Percentiles rank a stretch among this genome's conserved stretches.
phyloP scores from a whole-genome alignment of 1,140 invertebrate species.

The Drosophila cardini region DNA sequence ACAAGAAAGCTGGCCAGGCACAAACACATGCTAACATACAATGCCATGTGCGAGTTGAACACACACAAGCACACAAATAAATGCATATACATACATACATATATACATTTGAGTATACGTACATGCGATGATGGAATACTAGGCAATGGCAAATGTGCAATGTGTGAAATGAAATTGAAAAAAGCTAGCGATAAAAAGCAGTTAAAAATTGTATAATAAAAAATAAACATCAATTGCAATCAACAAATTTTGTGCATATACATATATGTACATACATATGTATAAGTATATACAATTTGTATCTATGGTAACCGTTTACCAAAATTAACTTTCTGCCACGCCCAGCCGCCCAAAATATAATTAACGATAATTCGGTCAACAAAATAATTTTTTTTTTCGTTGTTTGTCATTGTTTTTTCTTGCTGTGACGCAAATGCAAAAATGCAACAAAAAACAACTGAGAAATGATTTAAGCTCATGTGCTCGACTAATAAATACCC shows the following conservation, averaged over 20 bases:
- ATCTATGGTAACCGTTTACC: neutral
- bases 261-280: neutral
- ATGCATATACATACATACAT: neutral
- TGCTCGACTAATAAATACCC: slow-evolving; percentile 8
- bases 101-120: slow-evolving; percentile 14
- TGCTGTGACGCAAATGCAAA: slow-evolving; percentile 42
- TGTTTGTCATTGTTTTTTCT: neutral
- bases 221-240: slow-evolving; percentile 9
- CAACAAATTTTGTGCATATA: slow-evolving; percentile 11
- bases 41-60: slow-evolving; percentile 21
- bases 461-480: neutral
- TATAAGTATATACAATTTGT: neutral
- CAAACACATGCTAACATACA: slow-evolving; percentile 1
- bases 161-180: slow-evolving; percentile 35
- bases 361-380: slow-evolving; percentile 25
- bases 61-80: neutral
- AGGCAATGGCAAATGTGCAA: slow-evolving; percentile 43
- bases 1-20: neutral
- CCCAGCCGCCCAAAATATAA: slow-evolving; percentile 28
- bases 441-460: slow-evolving; percentile 31
- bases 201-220: slow-evolving; percentile 56
- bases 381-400: slow-evolving; percentile 21
- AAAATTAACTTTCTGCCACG: slow-evolving; percentile 24
- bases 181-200: slow-evolving; percentile 39
- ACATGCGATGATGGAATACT: slow-evolving; percentile 30